Evolutionary conservation across 2,113 vertebrate genomes (phyloP).

Genomic region (Tupaia chinensis): DNA sequence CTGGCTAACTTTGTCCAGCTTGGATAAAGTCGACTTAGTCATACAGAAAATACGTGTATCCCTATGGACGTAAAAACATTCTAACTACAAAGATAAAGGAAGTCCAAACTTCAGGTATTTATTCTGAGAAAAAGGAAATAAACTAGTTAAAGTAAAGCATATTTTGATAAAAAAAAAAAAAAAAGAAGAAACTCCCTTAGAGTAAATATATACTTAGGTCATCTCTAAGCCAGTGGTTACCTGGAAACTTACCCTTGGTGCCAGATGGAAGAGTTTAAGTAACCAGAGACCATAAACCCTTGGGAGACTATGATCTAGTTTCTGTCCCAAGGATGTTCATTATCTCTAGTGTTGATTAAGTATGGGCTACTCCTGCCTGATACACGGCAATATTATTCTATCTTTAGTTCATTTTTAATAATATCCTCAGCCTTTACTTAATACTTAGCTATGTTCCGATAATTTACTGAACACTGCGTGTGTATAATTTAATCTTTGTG

Average conservation of each 20-base stretch:
- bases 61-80: background rate
- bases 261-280: background rate
- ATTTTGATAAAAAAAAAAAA: background rate
- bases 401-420: background rate
- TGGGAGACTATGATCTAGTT: constrained; percentile 3
- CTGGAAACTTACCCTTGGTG: constrained; percentile 35
- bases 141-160: background rate
- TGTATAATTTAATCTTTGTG: background rate
- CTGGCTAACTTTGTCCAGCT: background rate
- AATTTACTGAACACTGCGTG: background rate
- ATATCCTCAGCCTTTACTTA: background rate
- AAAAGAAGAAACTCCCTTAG: background rate
- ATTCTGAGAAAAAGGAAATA: constrained; percentile 28
- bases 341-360: constrained; percentile 49
- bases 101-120: constrained; percentile 17
- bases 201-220: background rate
- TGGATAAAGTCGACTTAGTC: background rate
- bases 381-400: background rate
- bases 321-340: constrained; percentile 39
- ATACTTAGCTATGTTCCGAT: background rate
- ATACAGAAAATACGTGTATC: background rate
- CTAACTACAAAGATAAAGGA: background rate
- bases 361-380: background rate
- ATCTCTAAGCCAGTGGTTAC: constrained; percentile 46
- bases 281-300: background rate